These are phyloP conservation scores for Chelmon rostratus DNA, from an alignment of 2,797 vertebrate genomes.

Conservation along the genomic window DNA sequence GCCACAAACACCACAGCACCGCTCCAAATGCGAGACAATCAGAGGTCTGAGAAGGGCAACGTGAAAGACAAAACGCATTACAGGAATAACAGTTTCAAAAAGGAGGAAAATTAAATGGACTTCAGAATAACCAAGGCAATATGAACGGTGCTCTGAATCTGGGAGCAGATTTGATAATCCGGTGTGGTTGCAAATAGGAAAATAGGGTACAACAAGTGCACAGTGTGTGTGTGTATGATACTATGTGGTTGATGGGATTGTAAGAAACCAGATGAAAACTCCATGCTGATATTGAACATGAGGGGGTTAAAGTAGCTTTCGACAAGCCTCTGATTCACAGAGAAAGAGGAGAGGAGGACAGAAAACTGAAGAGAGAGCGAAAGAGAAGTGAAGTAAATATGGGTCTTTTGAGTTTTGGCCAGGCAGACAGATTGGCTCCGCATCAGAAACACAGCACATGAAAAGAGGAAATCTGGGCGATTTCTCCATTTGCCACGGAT, in stretches of 20 bases:
- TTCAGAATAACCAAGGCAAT: neutral
- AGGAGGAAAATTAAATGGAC: neutral
- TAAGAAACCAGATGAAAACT: conserved; percentile 44
- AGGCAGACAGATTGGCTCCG: conserved; percentile 74
- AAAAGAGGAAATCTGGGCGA: conserved; percentile 75
- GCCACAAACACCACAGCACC: conserved; percentile 32
- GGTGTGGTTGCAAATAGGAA: neutral
- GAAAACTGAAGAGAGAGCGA: conserved; percentile 21
- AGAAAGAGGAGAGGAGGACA: conserved; percentile 35
- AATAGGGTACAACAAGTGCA: conserved; percentile 12
- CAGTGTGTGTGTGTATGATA: too few relatives aligned
- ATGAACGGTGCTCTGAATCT: neutral
- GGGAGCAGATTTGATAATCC: conserved; percentile 16
- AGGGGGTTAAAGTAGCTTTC: conserved; percentile 55
- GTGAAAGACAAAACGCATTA: conserved; percentile 33
- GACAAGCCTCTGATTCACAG: conserved; percentile 48
- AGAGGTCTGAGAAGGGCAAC: conserved; percentile 49
- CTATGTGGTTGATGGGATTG: conserved; percentile 38
- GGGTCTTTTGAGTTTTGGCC: conserved; percentile 73
- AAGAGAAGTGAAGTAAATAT: conserved; percentile 63
- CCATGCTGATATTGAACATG: conserved; percentile 35
- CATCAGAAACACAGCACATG: conserved; percentile 73
- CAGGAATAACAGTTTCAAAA: conserved; percentile 2
- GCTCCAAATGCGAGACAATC: conserved; percentile 33
- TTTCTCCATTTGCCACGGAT: conserved; percentile 71